Percentiles rank a stretch among this genome's conserved stretches.
These are phyloP conservation scores for Rachycentron canadum DNA, from an alignment of 2,797 vertebrate genomes.

Conservation along the genomic window DNA sequence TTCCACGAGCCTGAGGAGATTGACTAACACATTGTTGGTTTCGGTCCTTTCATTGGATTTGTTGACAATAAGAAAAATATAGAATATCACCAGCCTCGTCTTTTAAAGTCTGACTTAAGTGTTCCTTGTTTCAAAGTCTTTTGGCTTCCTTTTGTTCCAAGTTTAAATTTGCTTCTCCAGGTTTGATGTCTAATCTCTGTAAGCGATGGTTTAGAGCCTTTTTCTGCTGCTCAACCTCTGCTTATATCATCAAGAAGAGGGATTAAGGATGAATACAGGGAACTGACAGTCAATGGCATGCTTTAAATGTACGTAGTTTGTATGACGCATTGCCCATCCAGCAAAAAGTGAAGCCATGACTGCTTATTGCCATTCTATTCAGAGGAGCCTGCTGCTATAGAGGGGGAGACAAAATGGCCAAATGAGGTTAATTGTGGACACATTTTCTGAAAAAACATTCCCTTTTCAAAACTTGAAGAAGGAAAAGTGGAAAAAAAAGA, in stretches of 20 bases:
- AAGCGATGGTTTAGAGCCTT: neutral
- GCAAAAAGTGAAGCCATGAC: neutral
- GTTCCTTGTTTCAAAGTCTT: neutral
- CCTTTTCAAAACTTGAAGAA: neutral
- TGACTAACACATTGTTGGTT: conserved; percentile 10
- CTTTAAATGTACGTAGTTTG: neutral
- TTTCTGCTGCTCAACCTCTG: conserved; percentile 1
- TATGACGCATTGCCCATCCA: neutral
- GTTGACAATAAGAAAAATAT: neutral
- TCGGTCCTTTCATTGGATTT: conserved; percentile 13
- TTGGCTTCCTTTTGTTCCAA: neutral
- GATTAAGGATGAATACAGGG: neutral
- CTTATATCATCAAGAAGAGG: conserved; percentile 20
- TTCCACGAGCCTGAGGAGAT: conserved; percentile 10
- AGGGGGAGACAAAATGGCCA: neutral
- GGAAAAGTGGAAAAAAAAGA: no score
- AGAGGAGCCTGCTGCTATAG: neutral
- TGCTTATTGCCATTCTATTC: neutral
- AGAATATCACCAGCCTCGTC: neutral
- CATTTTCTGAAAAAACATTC: neutral
- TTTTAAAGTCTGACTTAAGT: neutral
- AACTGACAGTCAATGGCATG: neutral
- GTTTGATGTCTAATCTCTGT: neutral
- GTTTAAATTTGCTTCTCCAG: neutral
- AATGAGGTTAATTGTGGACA: neutral